phyloP scores from a whole-genome alignment of 2,888 invertebrate species.

The Tiliacea aurago region DNA sequence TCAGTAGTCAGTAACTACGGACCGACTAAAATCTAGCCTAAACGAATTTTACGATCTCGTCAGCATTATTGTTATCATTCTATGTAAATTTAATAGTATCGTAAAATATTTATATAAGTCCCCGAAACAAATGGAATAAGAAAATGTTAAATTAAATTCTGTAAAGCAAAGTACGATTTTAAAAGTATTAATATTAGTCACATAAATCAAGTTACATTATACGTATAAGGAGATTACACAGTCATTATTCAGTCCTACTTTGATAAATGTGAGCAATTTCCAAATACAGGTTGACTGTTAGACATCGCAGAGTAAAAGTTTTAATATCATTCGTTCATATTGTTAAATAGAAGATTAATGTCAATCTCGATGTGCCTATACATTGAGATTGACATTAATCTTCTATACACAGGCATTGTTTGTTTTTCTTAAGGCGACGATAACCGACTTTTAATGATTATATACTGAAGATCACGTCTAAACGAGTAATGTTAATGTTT shows the following conservation, averaged over 20 bases:
- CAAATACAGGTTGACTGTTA: constrained; percentile 42
- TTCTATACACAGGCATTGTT: constrained; percentile 7
- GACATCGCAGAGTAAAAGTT: constrained; percentile 32
- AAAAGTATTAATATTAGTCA: constrained; percentile 49
- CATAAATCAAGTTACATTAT: constrained; percentile 60
- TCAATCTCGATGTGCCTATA: constrained; percentile 16
- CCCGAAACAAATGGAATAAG: constrained; percentile 35
- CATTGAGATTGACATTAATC: too few relatives aligned
- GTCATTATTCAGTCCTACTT: constrained; percentile 57
- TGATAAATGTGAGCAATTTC: constrained; percentile 63
- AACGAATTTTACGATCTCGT: constrained; percentile 23
- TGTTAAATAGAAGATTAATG: constrained; percentile 39
- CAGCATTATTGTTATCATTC: constrained; percentile 37
- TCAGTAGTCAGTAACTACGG: constrained; percentile 4
- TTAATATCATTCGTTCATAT: constrained; percentile 31
- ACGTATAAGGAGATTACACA: constrained; percentile 53
- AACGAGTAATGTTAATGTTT: too few relatives aligned
- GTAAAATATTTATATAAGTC: constrained; percentile 36
- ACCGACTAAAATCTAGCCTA: constrained; percentile 15
- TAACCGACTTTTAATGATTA: too few relatives aligned
- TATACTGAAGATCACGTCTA: too few relatives aligned
- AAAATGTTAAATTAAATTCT: constrained; percentile 41
- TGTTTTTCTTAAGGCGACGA: too few relatives aligned
- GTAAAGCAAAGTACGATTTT: constrained; percentile 33
- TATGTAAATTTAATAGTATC: constrained; percentile 41